Evolutionary conservation across 1,140 invertebrate genomes (phyloP).

Genomic region (Helicoverpa armigera): DNA sequence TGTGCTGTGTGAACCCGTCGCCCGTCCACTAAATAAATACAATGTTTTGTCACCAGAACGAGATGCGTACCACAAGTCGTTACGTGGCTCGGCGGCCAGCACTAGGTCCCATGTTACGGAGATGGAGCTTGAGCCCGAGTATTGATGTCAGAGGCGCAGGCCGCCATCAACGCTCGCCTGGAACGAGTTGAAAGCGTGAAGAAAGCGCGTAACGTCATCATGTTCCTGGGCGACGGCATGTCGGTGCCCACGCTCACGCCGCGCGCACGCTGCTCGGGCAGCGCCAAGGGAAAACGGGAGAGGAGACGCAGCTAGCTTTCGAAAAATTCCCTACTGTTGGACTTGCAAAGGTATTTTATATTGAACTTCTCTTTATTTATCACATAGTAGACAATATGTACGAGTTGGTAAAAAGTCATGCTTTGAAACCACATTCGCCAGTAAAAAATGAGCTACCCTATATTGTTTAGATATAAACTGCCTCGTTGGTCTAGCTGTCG

Average conservation of each 20-base stretch:
- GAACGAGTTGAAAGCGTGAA: conserved; percentile 41
- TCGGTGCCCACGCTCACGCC: conserved; percentile 90
- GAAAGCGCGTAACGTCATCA: conserved; percentile 90
- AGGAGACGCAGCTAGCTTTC: conserved; percentile 88
- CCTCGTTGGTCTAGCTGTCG: no score
- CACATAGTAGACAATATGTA: neutral
- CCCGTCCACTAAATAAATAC: neutral
- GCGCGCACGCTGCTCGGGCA: conserved; percentile 90
- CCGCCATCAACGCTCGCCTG: conserved; percentile 51
- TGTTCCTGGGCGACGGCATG: conserved; percentile 93
- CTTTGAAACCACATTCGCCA: neutral
- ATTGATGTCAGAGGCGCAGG: conserved; percentile 62
- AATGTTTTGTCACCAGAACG: neutral
- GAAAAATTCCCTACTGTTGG: conserved; percentile 90
- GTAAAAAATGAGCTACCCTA: no score
- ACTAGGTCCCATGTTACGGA: neutral
- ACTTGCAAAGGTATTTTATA: conserved; percentile 1
- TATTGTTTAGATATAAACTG: no score
- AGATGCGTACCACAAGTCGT: conserved; percentile 19
- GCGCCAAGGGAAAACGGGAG: conserved; percentile 84
- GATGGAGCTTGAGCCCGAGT: conserved; percentile 22
- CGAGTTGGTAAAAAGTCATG: neutral
- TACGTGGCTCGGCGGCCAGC: neutral
- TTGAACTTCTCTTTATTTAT: neutral
- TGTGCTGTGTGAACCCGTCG: neutral